A percentile compares a stretch with the other conserved stretches of the same genome.
These are phyloP conservation scores for Lasioglossum calceatum DNA, from an alignment of 2,888 invertebrate genomes.

Conservation along the genomic window DNA sequence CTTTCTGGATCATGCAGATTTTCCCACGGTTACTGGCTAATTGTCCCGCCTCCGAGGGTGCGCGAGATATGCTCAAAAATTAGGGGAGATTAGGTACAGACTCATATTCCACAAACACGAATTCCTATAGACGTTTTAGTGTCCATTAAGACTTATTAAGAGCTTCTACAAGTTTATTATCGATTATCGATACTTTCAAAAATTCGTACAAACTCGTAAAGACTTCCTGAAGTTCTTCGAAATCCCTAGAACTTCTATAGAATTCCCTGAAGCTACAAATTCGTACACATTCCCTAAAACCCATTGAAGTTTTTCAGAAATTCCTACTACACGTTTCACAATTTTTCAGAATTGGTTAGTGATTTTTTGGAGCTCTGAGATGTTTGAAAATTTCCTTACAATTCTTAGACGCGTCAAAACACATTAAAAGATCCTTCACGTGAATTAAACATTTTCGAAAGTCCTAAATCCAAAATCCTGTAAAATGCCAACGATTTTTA, in stretches of 20 bases:
- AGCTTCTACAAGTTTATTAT: background rate
- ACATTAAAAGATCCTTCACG: no score
- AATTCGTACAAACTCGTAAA: background rate
- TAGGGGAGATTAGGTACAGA: background rate
- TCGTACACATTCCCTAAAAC: background rate
- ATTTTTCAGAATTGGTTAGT: background rate
- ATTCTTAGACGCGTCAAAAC: no score
- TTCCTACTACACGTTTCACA: background rate
- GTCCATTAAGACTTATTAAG: background rate
- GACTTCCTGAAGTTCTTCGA: background rate
- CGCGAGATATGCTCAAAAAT: background rate
- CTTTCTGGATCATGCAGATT: background rate
- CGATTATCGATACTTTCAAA: background rate
- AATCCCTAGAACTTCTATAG: background rate
- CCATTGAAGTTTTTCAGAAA: background rate
- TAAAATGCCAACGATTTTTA: background rate
- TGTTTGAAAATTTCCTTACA: no score
- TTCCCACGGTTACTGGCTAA: background rate
- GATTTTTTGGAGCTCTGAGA: no score
- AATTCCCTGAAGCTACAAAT: background rate
- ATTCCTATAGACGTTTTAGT: background rate
- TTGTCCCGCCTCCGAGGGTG: background rate
- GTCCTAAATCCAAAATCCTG: no score
- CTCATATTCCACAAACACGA: background rate
- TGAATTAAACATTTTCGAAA: no score